phyloP scores from a whole-genome alignment of 2,113 vertebrate species.

The Collichthys lucidus region DNA sequence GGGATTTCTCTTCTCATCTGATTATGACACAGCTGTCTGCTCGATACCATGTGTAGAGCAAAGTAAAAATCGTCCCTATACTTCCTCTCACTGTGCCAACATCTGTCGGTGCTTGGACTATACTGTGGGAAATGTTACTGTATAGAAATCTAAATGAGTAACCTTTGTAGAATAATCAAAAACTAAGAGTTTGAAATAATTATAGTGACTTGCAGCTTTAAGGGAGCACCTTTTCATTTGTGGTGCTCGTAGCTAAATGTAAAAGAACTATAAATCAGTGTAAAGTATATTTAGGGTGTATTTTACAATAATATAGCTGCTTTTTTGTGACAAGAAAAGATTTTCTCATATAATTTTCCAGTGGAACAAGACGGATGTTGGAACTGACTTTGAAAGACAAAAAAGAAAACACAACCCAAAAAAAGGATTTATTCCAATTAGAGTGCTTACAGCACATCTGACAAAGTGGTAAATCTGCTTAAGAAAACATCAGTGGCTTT shows the following conservation, averaged over 20 bases:
- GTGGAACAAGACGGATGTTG: not conserved
- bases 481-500: conserved; percentile 31
- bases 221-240: conserved; percentile 23
- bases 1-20: not conserved
- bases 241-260: conserved; percentile 18
- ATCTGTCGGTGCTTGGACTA: not conserved
- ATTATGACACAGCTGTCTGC: conserved; percentile 19
- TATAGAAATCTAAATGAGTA: conserved; percentile 1
- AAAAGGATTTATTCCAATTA: conserved; percentile 20
- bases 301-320: conserved; percentile 9
- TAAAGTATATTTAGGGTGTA: conserved; percentile 19
- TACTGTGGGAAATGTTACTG: not conserved
- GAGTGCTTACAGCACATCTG: conserved; percentile 7
- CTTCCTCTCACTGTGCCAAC: conserved; percentile 3
- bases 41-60: not conserved
- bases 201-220: not conserved
- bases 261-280: conserved; percentile 38
- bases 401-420: conserved; percentile 22
- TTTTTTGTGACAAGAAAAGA: not conserved
- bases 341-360: conserved; percentile 9
- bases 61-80: not conserved
- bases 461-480: conserved; percentile 19
- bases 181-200: conserved; percentile 10
- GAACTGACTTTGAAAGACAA: conserved; percentile 18
- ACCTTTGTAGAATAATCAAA: not conserved